Base-by-base conservation (phyloP, 1,140 invertebrate genomes). In the Ceratosolen solmsi region DNA sequence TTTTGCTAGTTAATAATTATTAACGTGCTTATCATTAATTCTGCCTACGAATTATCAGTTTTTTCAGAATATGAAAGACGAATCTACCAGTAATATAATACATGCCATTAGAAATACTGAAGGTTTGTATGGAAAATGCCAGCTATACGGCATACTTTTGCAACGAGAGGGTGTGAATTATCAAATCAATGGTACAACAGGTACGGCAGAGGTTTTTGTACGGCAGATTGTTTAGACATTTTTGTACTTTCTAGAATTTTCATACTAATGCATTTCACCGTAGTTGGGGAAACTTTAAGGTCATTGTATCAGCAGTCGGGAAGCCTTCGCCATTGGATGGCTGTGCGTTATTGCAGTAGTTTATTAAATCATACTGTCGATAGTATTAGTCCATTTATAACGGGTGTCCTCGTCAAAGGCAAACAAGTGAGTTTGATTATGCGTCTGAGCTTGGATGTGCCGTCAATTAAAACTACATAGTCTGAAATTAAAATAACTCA, bases 351-450 rank as follows among this genome's bases (percentile, higher is more conserved):
- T 89, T 98, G 97, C 87, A 98, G 97, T 56, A 97, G 96, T 86
- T 93, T 99, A 71, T 92, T 99, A 33, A 94, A 95, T 88, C 98
- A 99, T 88, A 96, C 97, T 73, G 98, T 99, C 4, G 98, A 99
- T 91, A 98, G 97, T 85, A 97, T 99, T 80, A 99, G 98, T 91
- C 99, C 99, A 25, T 99, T 98, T 87, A 98, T 99, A 79, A 99
- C 99, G 38, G 96, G 97, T 22, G 96, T 99, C 80, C 92, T 99
- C 36, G 98, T 99, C 27, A 96, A 98, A 92, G 98, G 98, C 83
- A 99, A 99, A 92, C 97, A 99, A 93, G 96, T 98, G 87, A 86
- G 86, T 83, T 41, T n/a, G 20, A 54, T 2, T 3, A 8, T 63
- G 8, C 36, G 41, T n/a, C 58, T 38, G 3, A 63, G 51, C 15